phyloP scores from a whole-genome alignment of 2,797 vertebrate genomes.

The Pangasius djambal region DNA sequence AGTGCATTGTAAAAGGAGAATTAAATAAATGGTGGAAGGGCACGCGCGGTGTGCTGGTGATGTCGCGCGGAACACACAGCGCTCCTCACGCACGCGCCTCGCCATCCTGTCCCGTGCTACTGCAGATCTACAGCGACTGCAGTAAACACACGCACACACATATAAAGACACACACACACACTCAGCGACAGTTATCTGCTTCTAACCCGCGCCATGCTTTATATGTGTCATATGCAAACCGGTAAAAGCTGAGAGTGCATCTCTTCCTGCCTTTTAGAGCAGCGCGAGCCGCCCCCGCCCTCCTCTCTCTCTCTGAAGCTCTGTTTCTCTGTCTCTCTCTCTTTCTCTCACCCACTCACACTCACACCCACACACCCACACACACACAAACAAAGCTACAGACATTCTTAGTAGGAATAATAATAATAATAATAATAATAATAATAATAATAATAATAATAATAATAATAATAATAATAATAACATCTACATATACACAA shows the following conservation, averaged over 20 bases:
- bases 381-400: background rate
- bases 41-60: background rate
- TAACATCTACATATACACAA: background rate
- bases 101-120: constrained; percentile 32
- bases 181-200: constrained; percentile 6
- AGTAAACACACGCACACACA: background rate
- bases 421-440: too few relatives aligned
- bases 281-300: background rate
- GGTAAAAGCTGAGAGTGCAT: constrained; percentile 18
- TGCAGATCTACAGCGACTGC: background rate
- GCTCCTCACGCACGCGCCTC: constrained; percentile 11
- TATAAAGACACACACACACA: constrained; percentile 24
- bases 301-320: background rate
- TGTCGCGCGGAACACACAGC: constrained; percentile 1
- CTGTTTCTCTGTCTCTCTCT: background rate
- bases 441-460: background rate
- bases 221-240: constrained; percentile 1
- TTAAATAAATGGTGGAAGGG: constrained; percentile 27
- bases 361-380: background rate
- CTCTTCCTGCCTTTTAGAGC: constrained; percentile 12
- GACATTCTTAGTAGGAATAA: background rate
- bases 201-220: constrained; percentile 19
- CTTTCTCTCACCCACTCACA: background rate
- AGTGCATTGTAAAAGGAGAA: constrained; percentile 22
- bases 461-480: background rate